Percentiles rank a stretch among this genome's conserved stretches.
phyloP scores from a whole-genome alignment of 1,140 invertebrate genomes.

The Bursaphelenchus mucronatus region DNA sequence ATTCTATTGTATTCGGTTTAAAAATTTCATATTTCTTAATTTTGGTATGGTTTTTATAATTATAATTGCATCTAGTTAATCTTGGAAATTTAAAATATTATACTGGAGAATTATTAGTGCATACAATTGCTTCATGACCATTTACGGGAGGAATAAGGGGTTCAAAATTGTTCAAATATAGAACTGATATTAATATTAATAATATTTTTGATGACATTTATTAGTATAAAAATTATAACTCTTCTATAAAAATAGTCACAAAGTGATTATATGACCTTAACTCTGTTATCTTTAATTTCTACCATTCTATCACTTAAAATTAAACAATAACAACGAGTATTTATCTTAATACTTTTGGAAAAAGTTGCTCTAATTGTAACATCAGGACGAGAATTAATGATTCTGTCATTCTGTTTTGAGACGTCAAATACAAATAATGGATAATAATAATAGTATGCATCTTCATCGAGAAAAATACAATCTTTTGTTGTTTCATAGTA shows the following conservation, averaged over 20 bases:
- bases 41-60: conserved; percentile 34
- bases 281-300: too few species aligned
- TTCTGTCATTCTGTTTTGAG: conserved; percentile 45
- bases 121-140: conserved; percentile 32
- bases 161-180: neutral
- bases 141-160: too few species aligned
- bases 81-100: conserved; percentile 35
- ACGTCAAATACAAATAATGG: conserved; percentile 35
- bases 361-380: too few species aligned
- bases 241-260: too few species aligned
- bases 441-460: conserved; percentile 34
- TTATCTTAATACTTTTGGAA: too few species aligned
- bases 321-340: too few species aligned
- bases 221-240: conserved; percentile 23
- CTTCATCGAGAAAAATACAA: conserved; percentile 38
- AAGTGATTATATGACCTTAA: too few species aligned
- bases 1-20: too few species aligned
- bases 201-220: conserved; percentile 23
- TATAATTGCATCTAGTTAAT: conserved; percentile 34
- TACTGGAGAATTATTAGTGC: conserved; percentile 31
- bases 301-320: too few species aligned
- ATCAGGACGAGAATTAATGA: conserved; percentile 30
- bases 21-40: too few species aligned
- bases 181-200: conserved; percentile 26
- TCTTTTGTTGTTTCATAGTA: conserved; percentile 35